A percentile compares a stretch with the other conserved stretches of the same genome.
phyloP scores from a whole-genome alignment of 2,888 invertebrate genomes.

The Hypselothyrea guttata region DNA sequence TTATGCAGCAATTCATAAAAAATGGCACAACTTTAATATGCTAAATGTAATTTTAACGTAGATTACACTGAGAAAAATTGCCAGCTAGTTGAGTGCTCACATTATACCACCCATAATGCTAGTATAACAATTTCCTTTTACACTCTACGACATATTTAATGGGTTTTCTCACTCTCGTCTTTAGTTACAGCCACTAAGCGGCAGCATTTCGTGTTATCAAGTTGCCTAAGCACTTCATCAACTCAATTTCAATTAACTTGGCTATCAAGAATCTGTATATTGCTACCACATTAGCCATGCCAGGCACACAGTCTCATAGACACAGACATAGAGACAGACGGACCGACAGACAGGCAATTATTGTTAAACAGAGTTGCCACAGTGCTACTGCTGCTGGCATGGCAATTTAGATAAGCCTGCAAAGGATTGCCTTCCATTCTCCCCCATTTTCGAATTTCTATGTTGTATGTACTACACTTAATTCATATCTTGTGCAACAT shows the following conservation, averaged over 20 bases:
- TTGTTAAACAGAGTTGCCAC: conserved; percentile 35
- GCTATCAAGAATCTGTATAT: conserved; percentile 15
- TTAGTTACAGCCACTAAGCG: conserved; percentile 18
- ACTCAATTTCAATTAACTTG: conserved; percentile 61
- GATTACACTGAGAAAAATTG: conserved; percentile 18
- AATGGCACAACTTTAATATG: conserved; percentile 41
- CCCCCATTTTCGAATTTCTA: conserved; percentile 2
- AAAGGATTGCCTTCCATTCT: conserved; percentile 8
- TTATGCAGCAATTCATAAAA: conserved; percentile 77
- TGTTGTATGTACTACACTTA: conserved; percentile 46
- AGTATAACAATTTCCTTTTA: too few species aligned
- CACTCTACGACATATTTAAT: too few species aligned
- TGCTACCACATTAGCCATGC: conserved; percentile 46
- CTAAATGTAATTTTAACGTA: conserved; percentile 50
- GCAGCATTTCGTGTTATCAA: conserved; percentile 15
- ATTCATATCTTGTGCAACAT: conserved; percentile 75
- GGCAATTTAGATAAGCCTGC: conserved; percentile 68
- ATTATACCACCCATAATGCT: too few species aligned
- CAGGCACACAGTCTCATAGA: conserved; percentile 32
- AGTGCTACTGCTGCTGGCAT: conserved; percentile 36
- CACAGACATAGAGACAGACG: conserved; percentile 8
- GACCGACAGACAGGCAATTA: conserved; percentile 21
- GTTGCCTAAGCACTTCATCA: conserved; percentile 38
- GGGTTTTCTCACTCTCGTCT: conserved; percentile 9
- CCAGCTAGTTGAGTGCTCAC: too few species aligned